These are phyloP conservation scores for Triplophysa yarkandensis DNA, from an alignment of 2,797 vertebrate genomes.

Conservation along the genomic window DNA sequence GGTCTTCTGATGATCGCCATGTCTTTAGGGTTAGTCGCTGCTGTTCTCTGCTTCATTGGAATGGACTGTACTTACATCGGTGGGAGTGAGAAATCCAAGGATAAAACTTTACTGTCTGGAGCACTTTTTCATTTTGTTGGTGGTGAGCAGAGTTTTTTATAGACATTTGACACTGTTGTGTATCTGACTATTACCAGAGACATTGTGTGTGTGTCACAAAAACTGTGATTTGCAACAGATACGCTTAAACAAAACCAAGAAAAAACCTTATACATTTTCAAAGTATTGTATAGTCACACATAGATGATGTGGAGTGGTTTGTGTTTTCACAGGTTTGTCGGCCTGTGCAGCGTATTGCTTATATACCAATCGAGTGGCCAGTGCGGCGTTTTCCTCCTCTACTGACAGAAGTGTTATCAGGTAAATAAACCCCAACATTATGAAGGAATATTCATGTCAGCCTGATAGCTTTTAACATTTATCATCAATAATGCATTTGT, in stretches of 20 bases:
- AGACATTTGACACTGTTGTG: not conserved
- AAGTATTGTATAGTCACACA: not conserved
- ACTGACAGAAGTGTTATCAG: constrained; percentile 58
- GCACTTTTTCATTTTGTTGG: constrained; percentile 69
- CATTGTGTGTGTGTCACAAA: no score
- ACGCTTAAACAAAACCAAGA: no score
- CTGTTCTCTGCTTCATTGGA: constrained; percentile 84
- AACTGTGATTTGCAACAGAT: no score
- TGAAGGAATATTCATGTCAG: no score
- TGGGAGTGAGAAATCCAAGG: constrained; percentile 83
- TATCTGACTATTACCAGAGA: not conserved
- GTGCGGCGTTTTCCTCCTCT: constrained; percentile 54
- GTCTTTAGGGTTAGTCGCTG: constrained; percentile 83
- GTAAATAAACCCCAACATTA: constrained; percentile 64
- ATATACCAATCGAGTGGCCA: constrained; percentile 73
- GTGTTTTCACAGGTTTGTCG: constrained; percentile 66
- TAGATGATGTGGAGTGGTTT: not conserved
- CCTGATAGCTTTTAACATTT: no score
- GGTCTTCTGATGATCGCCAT: constrained; percentile 87
- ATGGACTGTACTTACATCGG: constrained; percentile 96
- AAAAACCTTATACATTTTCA: no score
- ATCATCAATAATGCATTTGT: no score
- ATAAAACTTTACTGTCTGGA: constrained; percentile 75
- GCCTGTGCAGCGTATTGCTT: constrained; percentile 71
- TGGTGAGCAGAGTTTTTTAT: constrained; percentile 59